These are phyloP conservation scores for Hipposideros armiger DNA, from an alignment of 2,113 vertebrate species.

Conservation along the genomic window DNA sequence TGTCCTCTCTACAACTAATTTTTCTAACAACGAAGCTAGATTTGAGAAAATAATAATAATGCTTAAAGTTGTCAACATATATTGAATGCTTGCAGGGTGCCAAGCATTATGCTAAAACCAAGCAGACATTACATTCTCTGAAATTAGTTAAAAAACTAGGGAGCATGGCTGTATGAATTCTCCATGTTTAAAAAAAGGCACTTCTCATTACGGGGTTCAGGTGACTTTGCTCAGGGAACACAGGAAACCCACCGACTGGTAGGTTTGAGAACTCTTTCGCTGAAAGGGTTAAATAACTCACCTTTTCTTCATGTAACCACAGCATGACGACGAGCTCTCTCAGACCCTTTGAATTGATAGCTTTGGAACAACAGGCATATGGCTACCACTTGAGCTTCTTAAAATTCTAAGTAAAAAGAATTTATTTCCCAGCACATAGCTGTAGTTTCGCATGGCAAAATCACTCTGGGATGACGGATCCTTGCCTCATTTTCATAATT, in stretches of 20 bases:
- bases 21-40: not conserved
- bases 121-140: not conserved
- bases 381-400: conserved; percentile 8
- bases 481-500: not conserved
- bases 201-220: not conserved
- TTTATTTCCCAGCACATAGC: conserved; percentile 32
- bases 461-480: not conserved
- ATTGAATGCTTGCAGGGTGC: not conserved
- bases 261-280: not conserved
- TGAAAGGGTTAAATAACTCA: not conserved
- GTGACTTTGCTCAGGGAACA: not conserved
- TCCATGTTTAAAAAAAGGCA: not conserved
- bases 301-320: not conserved
- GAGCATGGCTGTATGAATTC: not conserved
- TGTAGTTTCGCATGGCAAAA: not conserved
- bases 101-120: not conserved
- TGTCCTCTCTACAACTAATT: not conserved
- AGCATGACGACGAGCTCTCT: not conserved
- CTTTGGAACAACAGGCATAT: not conserved
- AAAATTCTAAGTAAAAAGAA: conserved; percentile 31
- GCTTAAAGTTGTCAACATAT: not conserved
- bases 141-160: not conserved
- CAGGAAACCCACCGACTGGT: not conserved
- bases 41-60: not conserved
- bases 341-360: not conserved